Evolutionary conservation across 1,140 invertebrate species (phyloP).

Genomic region (Orchesella cincta): DNA sequence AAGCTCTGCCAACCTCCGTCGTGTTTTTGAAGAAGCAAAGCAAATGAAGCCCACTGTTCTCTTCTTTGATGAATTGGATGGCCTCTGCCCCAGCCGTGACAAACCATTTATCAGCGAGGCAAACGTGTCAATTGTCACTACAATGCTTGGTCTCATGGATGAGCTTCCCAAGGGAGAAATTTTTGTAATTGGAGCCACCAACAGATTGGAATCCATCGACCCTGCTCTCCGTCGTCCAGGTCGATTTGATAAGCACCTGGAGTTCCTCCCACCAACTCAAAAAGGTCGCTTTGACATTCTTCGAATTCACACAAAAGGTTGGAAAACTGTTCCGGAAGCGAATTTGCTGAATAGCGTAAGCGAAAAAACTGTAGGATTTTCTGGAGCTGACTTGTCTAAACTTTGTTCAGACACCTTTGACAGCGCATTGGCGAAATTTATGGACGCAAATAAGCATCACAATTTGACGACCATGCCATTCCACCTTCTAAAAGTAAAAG

Average conservation of each 20-base stretch:
- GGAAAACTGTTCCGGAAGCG: not conserved
- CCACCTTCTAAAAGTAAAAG: not conserved
- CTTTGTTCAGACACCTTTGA: not conserved
- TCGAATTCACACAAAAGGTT: not conserved
- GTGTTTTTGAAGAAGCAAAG: conserved; percentile 61
- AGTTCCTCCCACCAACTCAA: not conserved
- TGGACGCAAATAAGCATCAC: not conserved
- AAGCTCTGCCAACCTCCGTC: conserved; percentile 63
- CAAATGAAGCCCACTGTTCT: conserved; percentile 40
- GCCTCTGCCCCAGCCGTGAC: conserved; percentile 41
- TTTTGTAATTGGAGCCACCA: conserved; percentile 54
- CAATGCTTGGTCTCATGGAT: conserved; percentile 57
- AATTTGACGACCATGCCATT: not conserved
- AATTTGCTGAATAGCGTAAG: not conserved
- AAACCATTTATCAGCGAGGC: not conserved
- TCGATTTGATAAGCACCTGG: conserved; percentile 52
- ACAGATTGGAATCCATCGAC: conserved; percentile 55
- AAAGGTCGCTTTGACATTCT: not conserved
- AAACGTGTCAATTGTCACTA: conserved; percentile 50
- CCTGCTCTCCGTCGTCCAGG: conserved; percentile 56
- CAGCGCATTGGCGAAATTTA: not conserved
- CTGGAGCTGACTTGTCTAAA: conserved; percentile 13
- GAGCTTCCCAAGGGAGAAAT: conserved; percentile 43
- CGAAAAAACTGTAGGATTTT: not conserved
- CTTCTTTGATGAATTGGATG: conserved; percentile 53